phyloP scores from a whole-genome alignment of 2,888 invertebrate species.

The Hypolimnas misippus region DNA sequence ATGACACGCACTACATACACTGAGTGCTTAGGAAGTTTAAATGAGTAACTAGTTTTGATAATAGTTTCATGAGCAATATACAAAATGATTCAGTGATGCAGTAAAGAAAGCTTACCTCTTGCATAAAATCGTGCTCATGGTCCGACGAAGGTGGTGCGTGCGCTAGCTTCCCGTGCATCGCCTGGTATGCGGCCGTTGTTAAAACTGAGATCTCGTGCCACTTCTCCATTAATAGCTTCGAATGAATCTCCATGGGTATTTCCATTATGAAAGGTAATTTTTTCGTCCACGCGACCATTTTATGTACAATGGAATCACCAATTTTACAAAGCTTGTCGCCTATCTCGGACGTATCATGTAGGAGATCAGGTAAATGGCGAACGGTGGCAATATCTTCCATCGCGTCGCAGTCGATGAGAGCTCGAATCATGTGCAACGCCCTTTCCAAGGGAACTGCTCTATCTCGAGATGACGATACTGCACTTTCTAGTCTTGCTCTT shows the following conservation, averaged over 20 bases:
- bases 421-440: constrained; percentile 94
- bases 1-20: neutral
- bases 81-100: neutral
- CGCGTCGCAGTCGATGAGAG: constrained; percentile 97
- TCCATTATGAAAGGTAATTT: constrained; percentile 98
- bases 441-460: constrained; percentile 92
- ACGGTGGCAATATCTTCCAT: constrained; percentile 97
- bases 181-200: constrained; percentile 97
- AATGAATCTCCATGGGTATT: constrained; percentile 97
- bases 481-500: constrained; percentile 93
- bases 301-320: constrained; percentile 98
- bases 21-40: neutral
- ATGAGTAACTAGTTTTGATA: neutral
- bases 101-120: constrained; percentile 87
- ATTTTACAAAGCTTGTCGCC: constrained; percentile 97
- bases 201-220: constrained; percentile 98
- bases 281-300: constrained; percentile 99
- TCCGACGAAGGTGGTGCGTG: constrained; percentile 76
- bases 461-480: constrained; percentile 94
- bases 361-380: constrained; percentile 94
- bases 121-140: constrained; percentile 91
- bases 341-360: constrained; percentile 95
- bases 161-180: constrained; percentile 89
- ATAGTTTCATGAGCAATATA: neutral
- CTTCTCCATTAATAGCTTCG: constrained; percentile 97